phyloP scores from a whole-genome alignment of 1,140 invertebrate genomes.

The Thalassaphorura encarpata region DNA sequence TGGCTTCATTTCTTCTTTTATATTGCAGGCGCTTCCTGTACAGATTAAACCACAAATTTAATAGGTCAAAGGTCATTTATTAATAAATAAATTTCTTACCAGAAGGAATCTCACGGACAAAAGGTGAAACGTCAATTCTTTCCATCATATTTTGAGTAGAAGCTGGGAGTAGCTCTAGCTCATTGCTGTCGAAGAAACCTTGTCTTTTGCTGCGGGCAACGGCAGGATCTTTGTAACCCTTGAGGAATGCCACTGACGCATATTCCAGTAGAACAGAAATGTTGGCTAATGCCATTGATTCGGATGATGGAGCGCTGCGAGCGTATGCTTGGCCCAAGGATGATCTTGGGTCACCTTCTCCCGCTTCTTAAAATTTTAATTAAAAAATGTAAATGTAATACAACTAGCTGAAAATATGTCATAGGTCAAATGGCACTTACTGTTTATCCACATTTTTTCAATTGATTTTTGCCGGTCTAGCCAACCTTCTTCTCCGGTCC shows the following conservation, averaged over 20 bases:
- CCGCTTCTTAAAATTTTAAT: constrained; percentile 43
- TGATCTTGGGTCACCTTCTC: constrained; percentile 69
- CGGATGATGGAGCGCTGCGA: constrained; percentile 74
- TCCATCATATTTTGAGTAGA: constrained; percentile 43
- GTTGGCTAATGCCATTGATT: constrained; percentile 69
- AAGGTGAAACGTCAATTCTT: constrained; percentile 54
- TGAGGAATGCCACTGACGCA: constrained; percentile 64
- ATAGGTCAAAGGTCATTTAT: background rate
- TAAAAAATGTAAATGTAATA: background rate
- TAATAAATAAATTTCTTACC: background rate
- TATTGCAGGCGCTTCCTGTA: constrained; percentile 26
- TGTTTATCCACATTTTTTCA: constrained; percentile 16
- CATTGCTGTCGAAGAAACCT: too few species aligned
- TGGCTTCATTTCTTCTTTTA: constrained; percentile 38
- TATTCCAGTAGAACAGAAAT: constrained; percentile 78
- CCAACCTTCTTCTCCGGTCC: constrained; percentile 17
- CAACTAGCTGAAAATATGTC: background rate
- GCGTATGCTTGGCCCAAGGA: constrained; percentile 74
- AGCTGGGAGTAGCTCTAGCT: too few species aligned
- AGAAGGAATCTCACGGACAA: constrained; percentile 38
- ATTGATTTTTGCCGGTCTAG: constrained; percentile 17
- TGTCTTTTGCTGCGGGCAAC: too few species aligned
- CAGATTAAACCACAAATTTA: background rate
- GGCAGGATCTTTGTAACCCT: constrained; percentile 2
- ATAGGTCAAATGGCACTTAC: constrained; percentile 13